Base-by-base conservation (phyloP, 2,113 vertebrate species). In the Strix aluco region DNA sequence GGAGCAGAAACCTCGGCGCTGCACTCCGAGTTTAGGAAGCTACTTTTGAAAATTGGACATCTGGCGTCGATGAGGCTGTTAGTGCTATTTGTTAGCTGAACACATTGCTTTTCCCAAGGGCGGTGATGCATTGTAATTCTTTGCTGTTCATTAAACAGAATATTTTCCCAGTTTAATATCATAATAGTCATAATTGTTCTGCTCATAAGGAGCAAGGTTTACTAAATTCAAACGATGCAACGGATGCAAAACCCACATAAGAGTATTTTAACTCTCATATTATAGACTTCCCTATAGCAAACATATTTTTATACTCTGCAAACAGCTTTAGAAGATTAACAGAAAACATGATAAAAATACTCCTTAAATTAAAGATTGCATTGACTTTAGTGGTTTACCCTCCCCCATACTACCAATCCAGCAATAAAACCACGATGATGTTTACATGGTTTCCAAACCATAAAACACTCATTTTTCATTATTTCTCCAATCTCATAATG, bases 311-410 rank as follows among this genome's bases (percentile, higher is more conserved):
- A 81, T 82, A 22, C 51, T 59, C 80, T 74, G 44, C 34, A 34
- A 91, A 63, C 61, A 87, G 21, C 81, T 96, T 85, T 36, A 71
- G 82, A 61, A 95, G 89, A 93, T 94, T 69, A 83, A 62, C 77
- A 81, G 90, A 75, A 88, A 89, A 78, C 3, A 21, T 61, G 70
- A 65, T 96, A 87, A 96, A 97, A 95, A 81, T 29, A 6, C 52
- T 74, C 77, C 73, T 94, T 67, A 93, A 96, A 91, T 92, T 86
- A 94, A 96, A 92, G 52, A 73, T 58, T 51, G 62, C 73, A 20
- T 63, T 21, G 87, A 29, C 61, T 90, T 27, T 30, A 51, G 47
- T n/a, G 13, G 22, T 29, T 87, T 72, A 13, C 49, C 55, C 91
- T 67, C 29, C 57, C 55, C 42, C 72, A 40, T 3, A 6, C n/a